phyloP scores from a whole-genome alignment of 2,113 vertebrate species.

The Sakesphorus luctuosus region DNA sequence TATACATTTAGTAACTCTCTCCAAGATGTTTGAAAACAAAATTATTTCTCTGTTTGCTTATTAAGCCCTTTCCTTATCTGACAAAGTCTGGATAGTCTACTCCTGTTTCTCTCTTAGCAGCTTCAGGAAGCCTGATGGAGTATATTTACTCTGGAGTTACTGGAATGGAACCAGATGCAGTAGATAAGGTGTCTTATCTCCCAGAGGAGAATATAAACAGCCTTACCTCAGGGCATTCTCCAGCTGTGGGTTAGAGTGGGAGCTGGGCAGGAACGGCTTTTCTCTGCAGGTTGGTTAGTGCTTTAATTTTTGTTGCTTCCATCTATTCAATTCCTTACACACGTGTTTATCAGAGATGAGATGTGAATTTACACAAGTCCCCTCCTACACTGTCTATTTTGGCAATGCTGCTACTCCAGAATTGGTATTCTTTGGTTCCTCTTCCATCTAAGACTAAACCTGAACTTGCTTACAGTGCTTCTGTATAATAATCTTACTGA shows the following conservation, averaged over 20 bases:
- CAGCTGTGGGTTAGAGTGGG: background rate
- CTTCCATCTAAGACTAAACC: too few species aligned
- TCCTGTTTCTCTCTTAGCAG: background rate
- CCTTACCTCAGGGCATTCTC: background rate
- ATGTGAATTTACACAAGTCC: background rate
- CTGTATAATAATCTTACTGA: too few species aligned
- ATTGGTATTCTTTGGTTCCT: too few species aligned
- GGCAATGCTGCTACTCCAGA: background rate
- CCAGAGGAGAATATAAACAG: background rate
- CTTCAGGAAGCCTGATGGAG: background rate
- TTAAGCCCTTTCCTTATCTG: background rate
- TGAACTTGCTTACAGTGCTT: too few species aligned
- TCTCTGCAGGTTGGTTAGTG: background rate
- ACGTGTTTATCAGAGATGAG: background rate
- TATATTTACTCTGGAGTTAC: background rate
- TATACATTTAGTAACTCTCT: background rate
- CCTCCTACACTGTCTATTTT: background rate
- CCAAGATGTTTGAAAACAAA: background rate
- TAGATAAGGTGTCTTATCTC: constrained; percentile 11
- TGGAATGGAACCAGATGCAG: background rate
- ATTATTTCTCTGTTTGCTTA: constrained; percentile 9
- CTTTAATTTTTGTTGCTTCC: background rate
- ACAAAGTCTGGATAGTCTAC: background rate
- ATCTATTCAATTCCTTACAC: background rate
- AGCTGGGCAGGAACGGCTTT: background rate